Evolutionary conservation across 2,113 vertebrate genomes (phyloP).

Genomic region (Zapus hudsonius): DNA sequence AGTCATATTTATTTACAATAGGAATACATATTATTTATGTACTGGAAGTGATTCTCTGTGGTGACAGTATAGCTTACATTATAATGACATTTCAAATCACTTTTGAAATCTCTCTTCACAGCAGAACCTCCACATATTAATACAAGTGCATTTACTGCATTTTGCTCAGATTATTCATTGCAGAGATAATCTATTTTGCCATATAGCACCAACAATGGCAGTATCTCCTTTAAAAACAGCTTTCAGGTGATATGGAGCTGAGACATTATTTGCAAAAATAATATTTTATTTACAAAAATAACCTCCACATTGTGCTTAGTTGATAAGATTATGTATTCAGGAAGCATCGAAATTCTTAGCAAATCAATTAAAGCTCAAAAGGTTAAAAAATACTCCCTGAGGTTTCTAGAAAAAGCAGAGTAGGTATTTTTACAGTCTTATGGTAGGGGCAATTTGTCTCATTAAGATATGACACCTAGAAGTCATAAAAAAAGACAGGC

Average conservation of each 20-base stretch:
- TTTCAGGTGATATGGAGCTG: not conserved
- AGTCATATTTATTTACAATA: not conserved
- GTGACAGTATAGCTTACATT: not conserved
- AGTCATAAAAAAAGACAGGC: not conserved
- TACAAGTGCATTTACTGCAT: not conserved
- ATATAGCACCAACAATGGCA: not conserved
- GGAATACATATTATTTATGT: not conserved
- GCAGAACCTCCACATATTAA: not conserved
- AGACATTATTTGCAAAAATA: constrained; percentile 29
- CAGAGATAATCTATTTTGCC: not conserved
- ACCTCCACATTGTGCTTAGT: not conserved
- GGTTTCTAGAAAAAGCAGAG: not conserved
- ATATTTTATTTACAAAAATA: constrained; percentile 40
- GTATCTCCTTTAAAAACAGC: constrained; percentile 1
- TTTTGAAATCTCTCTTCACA: not conserved
- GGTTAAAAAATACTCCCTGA: not conserved
- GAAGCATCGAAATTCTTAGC: constrained; percentile 19
- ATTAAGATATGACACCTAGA: constrained; percentile 3
- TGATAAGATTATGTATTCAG: constrained; percentile 9
- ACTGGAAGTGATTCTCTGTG: not conserved
- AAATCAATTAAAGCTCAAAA: constrained; percentile 41
- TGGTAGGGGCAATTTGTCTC: not conserved
- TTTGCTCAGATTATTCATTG: not conserved
- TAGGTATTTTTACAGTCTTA: constrained; percentile 14
- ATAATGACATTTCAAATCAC: not conserved